Evolutionary conservation across 2,888 invertebrate species (phyloP), one percentile per base, ranked within the genome.

Genomic region (Chalcosyrphus nemorum): DNA sequence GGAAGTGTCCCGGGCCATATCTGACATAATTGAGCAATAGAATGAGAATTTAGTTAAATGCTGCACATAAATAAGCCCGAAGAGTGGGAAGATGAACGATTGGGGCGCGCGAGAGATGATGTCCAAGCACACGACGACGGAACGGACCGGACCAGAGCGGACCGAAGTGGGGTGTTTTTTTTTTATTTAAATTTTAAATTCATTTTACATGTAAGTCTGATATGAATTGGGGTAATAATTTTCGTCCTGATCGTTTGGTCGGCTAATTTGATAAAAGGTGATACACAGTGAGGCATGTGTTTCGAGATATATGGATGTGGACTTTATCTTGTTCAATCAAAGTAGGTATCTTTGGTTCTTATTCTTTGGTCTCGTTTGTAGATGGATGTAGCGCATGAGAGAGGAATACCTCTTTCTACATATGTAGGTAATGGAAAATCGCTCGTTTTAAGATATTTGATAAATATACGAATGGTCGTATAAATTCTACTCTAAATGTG

Each of bases 11-110:
- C 80, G 76, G 75, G 56, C 85, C 85, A 81, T 85, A 85, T 85
- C 85, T 85, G 85, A 85, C 85, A 85, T 85, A 85, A 85, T 85
- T 85, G 85, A 85, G 85, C 85, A 85, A 85, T 85, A 85, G 85
- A 85, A 85, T 85, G 85, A 81, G 85, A 71, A 85, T 85, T 85
- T 85, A 85, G 85, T 85, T 85, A 85, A 85, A 85, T 85, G 85
- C 81, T 81, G 81, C 65, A 61, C 85, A 85, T 85, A 85, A 85
- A 85, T 85, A 66, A 74, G 68, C 52, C 65, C n/a, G n/a, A 17
- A 57, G 81, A 81, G 81, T 80, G 84, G 84, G 75, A 81, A 85
- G 85, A 85, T 81, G 85, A 85, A 85, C 85, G 85, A 85, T 85
- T 81, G 85, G 71, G 32, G 47, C 71, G 70, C 54, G 70, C 54